Evolutionary conservation across 1,140 invertebrate species (phyloP), one percentile per base, ranked within the genome.

Genomic region (Goniozus legneri): DNA sequence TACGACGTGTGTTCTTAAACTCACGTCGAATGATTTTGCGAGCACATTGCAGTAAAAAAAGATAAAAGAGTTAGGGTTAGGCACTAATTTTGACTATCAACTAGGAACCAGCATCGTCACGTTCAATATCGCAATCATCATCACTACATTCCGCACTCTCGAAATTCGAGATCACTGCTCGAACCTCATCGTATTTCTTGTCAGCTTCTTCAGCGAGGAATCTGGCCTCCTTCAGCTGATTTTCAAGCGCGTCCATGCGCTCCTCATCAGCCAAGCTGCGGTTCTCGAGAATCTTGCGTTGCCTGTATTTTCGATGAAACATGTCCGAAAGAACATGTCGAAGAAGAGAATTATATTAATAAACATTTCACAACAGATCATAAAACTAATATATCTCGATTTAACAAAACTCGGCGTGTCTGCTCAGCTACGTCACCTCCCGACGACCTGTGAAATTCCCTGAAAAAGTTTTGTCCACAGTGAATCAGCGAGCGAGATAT

Each of bases 181-280:
- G 78, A 84, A 97, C 97, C 95, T 99, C 97, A 91, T 99, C 97
- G 83, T 99, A 99, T 97, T 99, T 99, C 83, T 98, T 93, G 86
- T 99, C 97, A 72, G 97, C 97, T 81, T 99, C 97, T 82, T 99
- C 97, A 78, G 97, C 96, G 73, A 99, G 86, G 86, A 97, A 96
- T 77, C 96, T 88, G 76, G 97, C 96, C 79, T 99, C 97, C 83
- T 99, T 99, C 74, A 99, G 84, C 80, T 99, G 96, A 80, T 92
- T 94, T 78, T 99, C 97, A 73, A 99, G 84, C 71, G 91, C 88
- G 76, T 98, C 96, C 91, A 99, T 97, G 75, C 96, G 92, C 83
- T 99, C 97, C 79, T 99, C 97, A 88, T 99, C 97, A 69, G 93
- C 90, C 84, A 98, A 86, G 77, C 91, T 95, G 81, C 96, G 92